phyloP scores from a whole-genome alignment of 2,113 vertebrate genomes.

The mouse (Mus musculus) region DNA sequence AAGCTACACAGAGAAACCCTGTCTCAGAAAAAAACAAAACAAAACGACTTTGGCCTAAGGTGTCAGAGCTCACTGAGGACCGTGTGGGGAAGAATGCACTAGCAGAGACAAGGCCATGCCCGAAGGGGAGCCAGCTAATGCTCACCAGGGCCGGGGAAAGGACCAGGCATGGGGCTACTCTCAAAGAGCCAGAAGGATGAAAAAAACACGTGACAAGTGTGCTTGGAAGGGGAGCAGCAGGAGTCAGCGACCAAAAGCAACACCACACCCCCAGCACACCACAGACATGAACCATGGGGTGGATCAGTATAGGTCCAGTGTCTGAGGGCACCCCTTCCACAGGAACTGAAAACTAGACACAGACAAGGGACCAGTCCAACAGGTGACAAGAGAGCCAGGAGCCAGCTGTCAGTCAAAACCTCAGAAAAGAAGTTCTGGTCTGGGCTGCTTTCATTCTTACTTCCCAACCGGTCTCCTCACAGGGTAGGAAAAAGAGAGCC shows the following conservation, averaged over 20 bases:
- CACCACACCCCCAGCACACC: fast-evolving
- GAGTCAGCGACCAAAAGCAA: neutral
- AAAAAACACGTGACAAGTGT: neutral
- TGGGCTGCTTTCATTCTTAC: neutral
- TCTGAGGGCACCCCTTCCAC: neutral
- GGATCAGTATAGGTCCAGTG: fast-evolving
- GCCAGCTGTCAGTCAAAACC: too few species aligned
- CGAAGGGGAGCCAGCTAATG: fast-evolving
- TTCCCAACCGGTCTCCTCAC: neutral
- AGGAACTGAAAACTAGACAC: neutral
- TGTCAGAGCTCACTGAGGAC: neutral
- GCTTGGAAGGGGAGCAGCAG: neutral
- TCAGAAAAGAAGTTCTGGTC: neutral
- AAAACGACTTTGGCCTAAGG: neutral
- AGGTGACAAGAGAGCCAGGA: neutral
- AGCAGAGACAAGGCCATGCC: fast-evolving
- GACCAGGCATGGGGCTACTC: neutral
- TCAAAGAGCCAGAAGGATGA: neutral
- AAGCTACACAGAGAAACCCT: too few species aligned
- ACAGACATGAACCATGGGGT: too few species aligned
- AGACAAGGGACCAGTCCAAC: neutral
- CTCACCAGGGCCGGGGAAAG: neutral
- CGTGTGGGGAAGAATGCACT: neutral
- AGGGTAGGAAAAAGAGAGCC: neutral
- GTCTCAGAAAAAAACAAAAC: too few species aligned